A percentile compares a stretch with the other conserved stretches of the same genome.
Evolutionary conservation across 1,140 invertebrate genomes (phyloP).

Genomic region (Cydia fagiglandana): DNA sequence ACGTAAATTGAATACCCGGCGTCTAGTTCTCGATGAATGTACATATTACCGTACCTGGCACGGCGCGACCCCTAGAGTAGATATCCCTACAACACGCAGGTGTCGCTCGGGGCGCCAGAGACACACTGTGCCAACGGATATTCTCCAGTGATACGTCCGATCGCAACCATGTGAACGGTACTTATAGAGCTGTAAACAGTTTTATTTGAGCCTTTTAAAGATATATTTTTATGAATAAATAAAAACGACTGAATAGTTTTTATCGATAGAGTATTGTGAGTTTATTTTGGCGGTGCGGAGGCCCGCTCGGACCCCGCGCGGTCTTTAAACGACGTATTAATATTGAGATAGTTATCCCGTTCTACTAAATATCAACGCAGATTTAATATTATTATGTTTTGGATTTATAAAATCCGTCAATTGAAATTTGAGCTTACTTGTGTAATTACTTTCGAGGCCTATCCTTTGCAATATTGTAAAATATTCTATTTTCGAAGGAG

Average conservation of each 20-base stretch:
- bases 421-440: slow-evolving; percentile 68
- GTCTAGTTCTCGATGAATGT: background rate
- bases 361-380: slow-evolving; percentile 58
- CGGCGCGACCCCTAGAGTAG: background rate
- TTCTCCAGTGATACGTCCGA: slow-evolving; percentile 63
- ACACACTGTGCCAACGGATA: slow-evolving; percentile 52
- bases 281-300: slow-evolving; percentile 62
- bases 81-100: background rate
- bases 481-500: slow-evolving; percentile 68
- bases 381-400: slow-evolving; percentile 55
- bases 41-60: background rate
- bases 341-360: slow-evolving; percentile 74
- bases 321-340: slow-evolving; percentile 76
- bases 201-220: slow-evolving; percentile 78
- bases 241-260: slow-evolving; percentile 79
- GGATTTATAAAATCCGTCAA: slow-evolving; percentile 74
- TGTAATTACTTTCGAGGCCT: slow-evolving; percentile 69
- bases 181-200: slow-evolving; percentile 56
- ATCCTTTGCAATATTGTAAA: slow-evolving; percentile 68
- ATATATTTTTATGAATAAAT: slow-evolving; percentile 79
- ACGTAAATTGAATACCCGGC: background rate
- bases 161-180: slow-evolving; percentile 33
- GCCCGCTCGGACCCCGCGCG: slow-evolving; percentile 57
- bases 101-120: slow-evolving; percentile 40
- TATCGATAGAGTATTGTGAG: slow-evolving; percentile 76